These are phyloP conservation scores for Metellina segmentata DNA, from an alignment of 2,888 invertebrate genomes.

Conservation along the genomic window DNA sequence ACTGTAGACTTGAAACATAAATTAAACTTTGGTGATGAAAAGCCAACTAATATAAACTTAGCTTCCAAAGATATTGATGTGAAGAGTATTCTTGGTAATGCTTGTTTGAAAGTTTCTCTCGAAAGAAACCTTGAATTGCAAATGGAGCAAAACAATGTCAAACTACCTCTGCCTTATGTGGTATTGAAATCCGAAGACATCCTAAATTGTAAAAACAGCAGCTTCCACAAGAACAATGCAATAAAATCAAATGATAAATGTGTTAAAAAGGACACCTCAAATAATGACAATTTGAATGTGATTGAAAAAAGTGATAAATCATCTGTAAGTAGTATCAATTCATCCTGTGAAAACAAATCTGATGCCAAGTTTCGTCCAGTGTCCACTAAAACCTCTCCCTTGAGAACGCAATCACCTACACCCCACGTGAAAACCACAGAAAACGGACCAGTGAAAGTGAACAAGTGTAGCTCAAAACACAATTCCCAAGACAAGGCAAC, in stretches of 20 bases:
- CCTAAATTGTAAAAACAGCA: slow-evolving; percentile 22
- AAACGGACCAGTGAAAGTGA: slow-evolving; percentile 19
- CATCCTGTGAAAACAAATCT: slow-evolving; percentile 30
- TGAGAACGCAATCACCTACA: slow-evolving; percentile 53
- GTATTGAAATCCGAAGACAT: slow-evolving; percentile 60
- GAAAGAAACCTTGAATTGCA: slow-evolving; percentile 31
- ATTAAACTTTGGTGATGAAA: neutral
- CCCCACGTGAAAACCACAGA: slow-evolving; percentile 30
- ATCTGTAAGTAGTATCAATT: neutral
- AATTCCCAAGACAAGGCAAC: slow-evolving; percentile 25
- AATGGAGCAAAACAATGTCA: slow-evolving; percentile 23
- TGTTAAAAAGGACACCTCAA: neutral
- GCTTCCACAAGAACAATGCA: neutral
- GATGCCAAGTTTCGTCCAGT: slow-evolving; percentile 51
- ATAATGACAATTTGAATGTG: neutral
- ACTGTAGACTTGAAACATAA: neutral
- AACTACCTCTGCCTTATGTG: slow-evolving; percentile 48
- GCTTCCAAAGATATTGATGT: neutral
- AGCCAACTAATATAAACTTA: neutral
- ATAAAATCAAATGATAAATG: slow-evolving; percentile 7
- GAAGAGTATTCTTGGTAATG: slow-evolving; percentile 1
- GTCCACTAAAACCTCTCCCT: slow-evolving; percentile 44
- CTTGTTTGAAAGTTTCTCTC: slow-evolving; percentile 7
- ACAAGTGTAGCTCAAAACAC: slow-evolving; percentile 39
- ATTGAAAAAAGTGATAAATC: slow-evolving; percentile 29